phyloP scores from a whole-genome alignment of 1,140 invertebrate species.

The Leptinotarsa defecta region DNA sequence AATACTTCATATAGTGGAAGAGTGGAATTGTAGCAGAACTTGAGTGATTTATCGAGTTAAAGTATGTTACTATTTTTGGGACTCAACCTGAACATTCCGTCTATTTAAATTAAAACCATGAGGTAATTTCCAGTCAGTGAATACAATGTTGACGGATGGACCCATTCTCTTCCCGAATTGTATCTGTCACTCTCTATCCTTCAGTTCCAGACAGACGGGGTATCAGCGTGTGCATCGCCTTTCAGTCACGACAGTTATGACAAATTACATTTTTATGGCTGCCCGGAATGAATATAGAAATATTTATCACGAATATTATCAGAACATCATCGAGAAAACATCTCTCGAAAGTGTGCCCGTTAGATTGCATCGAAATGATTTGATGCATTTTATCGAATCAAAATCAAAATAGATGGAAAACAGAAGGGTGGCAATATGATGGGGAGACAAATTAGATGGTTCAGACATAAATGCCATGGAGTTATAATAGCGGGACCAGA shows the following conservation, averaged over 20 bases:
- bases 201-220: background rate
- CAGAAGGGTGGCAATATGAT: background rate
- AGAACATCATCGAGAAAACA: background rate
- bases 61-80: no score
- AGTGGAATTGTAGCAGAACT: no score
- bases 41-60: no score
- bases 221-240: background rate
- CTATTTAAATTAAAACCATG: no score
- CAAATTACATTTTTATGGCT: background rate
- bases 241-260: background rate
- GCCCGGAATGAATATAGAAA: background rate
- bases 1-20: no score
- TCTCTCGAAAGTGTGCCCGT: background rate
- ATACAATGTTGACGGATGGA: background rate
- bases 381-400: background rate
- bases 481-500: background rate
- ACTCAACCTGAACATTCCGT: no score
- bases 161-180: background rate
- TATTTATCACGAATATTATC: slow-evolving; percentile 3
- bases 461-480: background rate
- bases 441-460: background rate
- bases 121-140: background rate
- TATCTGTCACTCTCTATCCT: background rate
- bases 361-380: background rate
- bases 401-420: slow-evolving; percentile 6